Evolutionary conservation across 2,113 vertebrate genomes (phyloP), one percentile per base, ranked within the genome.

Genomic region (Gracilinanus agilis): DNA sequence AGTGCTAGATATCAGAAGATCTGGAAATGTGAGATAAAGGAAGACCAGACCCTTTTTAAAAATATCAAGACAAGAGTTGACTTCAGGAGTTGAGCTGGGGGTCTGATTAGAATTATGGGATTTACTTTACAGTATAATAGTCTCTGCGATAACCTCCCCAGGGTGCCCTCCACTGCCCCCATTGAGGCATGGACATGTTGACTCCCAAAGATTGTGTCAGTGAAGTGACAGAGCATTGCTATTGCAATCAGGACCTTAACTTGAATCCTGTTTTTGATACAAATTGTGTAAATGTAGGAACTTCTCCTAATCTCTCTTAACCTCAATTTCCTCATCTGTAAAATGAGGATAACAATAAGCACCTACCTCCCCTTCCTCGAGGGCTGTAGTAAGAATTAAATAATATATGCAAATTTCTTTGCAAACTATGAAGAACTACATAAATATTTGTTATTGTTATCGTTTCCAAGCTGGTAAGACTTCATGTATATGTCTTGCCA

Each of bases 21-120:
- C 94, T 92, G 90, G 25, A 49, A 24, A 55, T 44, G 93, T 92
- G 58, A 3, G 89, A 89, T 49, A 27, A 94, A 94, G 95, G 40
- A 24, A 34, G 24, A 2, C 75, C 55, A 61, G 53, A 54, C 8
- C 29, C 53, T 90, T 75, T 49, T 90, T 53, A 93, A 90, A 93
- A 92, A 29, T 10, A 49, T 89, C 54, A 89, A 90, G 49, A 24
- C 9, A 10, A 44, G 1, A 44, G 23, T 44, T 56, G 16, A 58
- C n/a, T 61, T 95, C 2, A 0, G 53, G 49, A 56, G 19, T 83
- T 75, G 58, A 93, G 24, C 53, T 8, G n/a, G n/a, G 19, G n/a
- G 6, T 40, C 67, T 40, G 40, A 61, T 34, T 44, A 92, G 61
- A 93, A 56, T 44, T 44, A 92, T 55, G 24, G 16, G 16, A 34